Evolutionary conservation across 2,888 invertebrate genomes (phyloP), one percentile per base, ranked within the genome.

Genomic region (Aricia artaxerxes): DNA sequence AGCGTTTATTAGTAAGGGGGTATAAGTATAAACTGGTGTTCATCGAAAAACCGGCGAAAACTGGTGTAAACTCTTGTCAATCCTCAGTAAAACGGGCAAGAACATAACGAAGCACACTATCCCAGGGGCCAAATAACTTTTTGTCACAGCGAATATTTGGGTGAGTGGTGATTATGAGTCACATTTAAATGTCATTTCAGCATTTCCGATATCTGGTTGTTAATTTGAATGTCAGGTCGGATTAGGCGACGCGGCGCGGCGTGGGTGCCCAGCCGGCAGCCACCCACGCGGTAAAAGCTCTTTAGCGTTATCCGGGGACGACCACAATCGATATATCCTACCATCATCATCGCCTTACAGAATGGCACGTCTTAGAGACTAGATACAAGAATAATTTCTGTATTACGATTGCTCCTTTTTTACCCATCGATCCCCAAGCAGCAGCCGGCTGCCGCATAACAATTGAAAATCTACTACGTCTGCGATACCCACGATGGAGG

Each of bases 151-250:
- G 7, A 69, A 69, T 13, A 69, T 69, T 31, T 64, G 1, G 31
- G 64, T 64, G 64, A 64, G 24, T 31, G 24, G 24, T n/a, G 6
- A 64, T 69, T 35, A 69, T 31, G 13, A 69, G 69, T 69, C 69
- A 38, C 4, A 5, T 69, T 69, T 69, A 69, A 69, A 69, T 69
- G 69, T 69, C 69, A 5, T 16, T 35, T 35, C 35, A 69, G 35
- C 31, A 69, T 69, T 38, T 69, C 69, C 69, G 69, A 69, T 69
- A 69, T 64, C 13, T 69, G 69, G 69, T 69, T 69, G 35, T 57
- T 69, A 69, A 69, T 69, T 69, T 35, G 35, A 69, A 69, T 69
- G 69, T 69, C 69, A 69, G 35, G 69, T 69, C 69, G 69, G 35
- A 69, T 69, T 69, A 69, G 35, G 13, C 31, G 31, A 1, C 24